These are phyloP conservation scores for Pteropus rufus DNA, from an alignment of 2,797 vertebrate genomes.

Conservation along the genomic window DNA sequence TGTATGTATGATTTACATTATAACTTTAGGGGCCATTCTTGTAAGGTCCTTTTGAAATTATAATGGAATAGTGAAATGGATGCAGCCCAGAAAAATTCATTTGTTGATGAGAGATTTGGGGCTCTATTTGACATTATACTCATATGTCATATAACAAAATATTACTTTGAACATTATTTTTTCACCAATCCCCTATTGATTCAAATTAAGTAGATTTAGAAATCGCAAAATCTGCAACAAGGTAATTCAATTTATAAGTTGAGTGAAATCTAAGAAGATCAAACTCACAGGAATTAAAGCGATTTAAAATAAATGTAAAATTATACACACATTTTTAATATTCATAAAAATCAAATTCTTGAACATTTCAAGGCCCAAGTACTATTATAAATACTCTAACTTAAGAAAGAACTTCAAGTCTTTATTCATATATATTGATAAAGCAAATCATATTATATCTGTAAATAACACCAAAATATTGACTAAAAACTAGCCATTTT, in stretches of 20 bases:
- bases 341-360: background rate
- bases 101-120: background rate
- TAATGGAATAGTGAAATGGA: conserved; percentile 12
- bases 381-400: background rate
- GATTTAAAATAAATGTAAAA: background rate
- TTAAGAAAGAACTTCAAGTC: background rate
- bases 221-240: background rate
- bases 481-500: background rate
- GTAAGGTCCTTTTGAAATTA: background rate
- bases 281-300: background rate
- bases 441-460: background rate
- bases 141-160: background rate
- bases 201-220: conserved; percentile 6
- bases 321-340: background rate
- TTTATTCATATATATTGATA: background rate
- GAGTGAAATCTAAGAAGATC: background rate
- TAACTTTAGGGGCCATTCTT: background rate
- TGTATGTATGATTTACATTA: background rate
- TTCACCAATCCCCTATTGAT: background rate
- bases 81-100: background rate
- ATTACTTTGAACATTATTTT: conserved; percentile 8
- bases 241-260: background rate
- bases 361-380: background rate
- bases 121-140: background rate
- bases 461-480: background rate